Evolutionary conservation across 1,140 invertebrate genomes (phyloP).

Genomic region (Periplaneta americana): DNA sequence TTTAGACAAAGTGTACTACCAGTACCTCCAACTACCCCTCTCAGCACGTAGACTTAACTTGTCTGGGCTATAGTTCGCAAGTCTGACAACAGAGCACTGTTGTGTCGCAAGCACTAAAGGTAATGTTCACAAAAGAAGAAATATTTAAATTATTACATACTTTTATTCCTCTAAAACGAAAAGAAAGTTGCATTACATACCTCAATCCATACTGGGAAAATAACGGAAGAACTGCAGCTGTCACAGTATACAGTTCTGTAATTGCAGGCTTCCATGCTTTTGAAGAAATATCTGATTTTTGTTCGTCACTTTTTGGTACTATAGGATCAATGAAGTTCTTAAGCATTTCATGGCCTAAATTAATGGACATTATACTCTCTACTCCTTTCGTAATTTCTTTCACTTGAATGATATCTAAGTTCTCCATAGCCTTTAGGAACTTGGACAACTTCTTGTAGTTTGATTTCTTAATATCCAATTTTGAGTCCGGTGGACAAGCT

Average conservation of each 20-base stretch:
- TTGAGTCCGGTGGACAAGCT: slow-evolving; percentile 56
- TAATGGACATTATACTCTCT: slow-evolving; percentile 57
- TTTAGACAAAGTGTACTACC: too few relatives aligned
- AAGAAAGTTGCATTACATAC: neutral
- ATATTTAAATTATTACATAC: slow-evolving; percentile 18
- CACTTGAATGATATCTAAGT: slow-evolving; percentile 55
- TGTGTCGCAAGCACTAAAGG: too few relatives aligned
- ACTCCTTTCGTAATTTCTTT: slow-evolving; percentile 68
- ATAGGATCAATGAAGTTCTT: slow-evolving; percentile 37
- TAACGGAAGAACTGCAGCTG: slow-evolving; percentile 55
- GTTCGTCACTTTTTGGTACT: slow-evolving; percentile 25
- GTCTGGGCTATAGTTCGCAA: too few relatives aligned
- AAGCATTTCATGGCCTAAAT: slow-evolving; percentile 47
- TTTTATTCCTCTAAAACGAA: neutral
- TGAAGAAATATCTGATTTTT: slow-evolving; percentile 24
- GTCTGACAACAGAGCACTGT: too few relatives aligned
- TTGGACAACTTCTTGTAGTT: slow-evolving; percentile 83
- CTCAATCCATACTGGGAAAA: slow-evolving; percentile 38
- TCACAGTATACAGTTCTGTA: slow-evolving; percentile 63
- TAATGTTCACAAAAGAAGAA: too few relatives aligned
- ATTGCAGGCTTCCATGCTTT: slow-evolving; percentile 44
- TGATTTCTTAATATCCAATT: slow-evolving; percentile 83
- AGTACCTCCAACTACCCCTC: too few relatives aligned
- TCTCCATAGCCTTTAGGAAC: slow-evolving; percentile 58
- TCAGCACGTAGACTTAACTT: too few relatives aligned